These are phyloP conservation scores for Stenopsyche tienmushanensis DNA, from an alignment of 1,140 invertebrate species.

Conservation along the genomic window DNA sequence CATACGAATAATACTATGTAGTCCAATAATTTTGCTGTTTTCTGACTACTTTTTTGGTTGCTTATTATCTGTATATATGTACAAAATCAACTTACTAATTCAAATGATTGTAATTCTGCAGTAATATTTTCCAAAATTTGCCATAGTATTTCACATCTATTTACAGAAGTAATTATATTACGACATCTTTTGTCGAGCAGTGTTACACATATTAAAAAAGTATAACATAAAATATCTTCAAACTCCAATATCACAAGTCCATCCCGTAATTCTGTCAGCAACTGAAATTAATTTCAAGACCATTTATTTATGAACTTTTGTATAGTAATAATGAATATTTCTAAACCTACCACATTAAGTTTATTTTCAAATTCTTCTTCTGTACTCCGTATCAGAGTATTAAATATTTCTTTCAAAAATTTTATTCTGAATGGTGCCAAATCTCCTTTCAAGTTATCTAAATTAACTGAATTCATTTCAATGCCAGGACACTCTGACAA, in stretches of 20 bases:
- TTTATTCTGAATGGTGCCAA: background rate
- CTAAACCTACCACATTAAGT: background rate
- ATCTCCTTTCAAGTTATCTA: background rate
- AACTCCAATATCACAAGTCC: background rate
- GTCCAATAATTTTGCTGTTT: no score
- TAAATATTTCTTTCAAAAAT: background rate
- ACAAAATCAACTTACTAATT: background rate
- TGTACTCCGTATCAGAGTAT: background rate
- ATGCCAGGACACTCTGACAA: slow-evolving; percentile 5
- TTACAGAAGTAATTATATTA: no score
- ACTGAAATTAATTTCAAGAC: background rate
- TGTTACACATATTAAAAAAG: background rate
- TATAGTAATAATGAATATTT: no score
- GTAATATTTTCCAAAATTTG: background rate
- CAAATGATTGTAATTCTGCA: background rate
- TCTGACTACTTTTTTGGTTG: background rate
- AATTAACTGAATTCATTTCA: background rate
- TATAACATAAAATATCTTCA: background rate
- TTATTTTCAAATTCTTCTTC: background rate
- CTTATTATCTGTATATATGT: background rate
- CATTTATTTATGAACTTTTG: no score
- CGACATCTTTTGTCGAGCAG: background rate
- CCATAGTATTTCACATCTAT: background rate
- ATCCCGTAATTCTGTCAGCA: background rate
- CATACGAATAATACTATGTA: background rate